Evolutionary conservation across 2,797 vertebrate species (phyloP).

Genomic region (Smutsia gigantea): DNA sequence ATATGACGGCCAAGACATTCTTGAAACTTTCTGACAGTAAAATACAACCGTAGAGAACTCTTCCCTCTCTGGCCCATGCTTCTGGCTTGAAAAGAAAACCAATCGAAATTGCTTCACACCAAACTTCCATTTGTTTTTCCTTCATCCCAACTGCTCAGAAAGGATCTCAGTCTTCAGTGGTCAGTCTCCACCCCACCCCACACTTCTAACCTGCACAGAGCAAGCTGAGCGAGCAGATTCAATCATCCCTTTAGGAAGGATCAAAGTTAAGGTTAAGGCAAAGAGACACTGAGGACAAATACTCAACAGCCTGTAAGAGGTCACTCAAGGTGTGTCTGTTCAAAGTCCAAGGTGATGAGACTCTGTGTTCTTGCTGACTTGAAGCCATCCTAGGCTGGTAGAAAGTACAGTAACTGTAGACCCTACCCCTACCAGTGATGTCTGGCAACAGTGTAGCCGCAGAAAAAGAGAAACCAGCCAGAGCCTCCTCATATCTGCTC

Average conservation of each 20-base stretch:
- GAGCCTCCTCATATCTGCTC: not conserved
- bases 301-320: not conserved
- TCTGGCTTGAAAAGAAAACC: not conserved
- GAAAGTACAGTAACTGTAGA: not conserved
- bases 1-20: not conserved
- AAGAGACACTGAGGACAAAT: not conserved
- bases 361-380: not conserved
- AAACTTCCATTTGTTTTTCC: not conserved
- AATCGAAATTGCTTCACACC: not conserved
- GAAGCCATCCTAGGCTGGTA: not conserved
- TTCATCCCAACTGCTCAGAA: not conserved
- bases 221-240: not conserved
- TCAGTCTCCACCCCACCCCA: not conserved
- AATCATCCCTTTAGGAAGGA: not conserved
- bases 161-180: not conserved
- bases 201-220: not conserved
- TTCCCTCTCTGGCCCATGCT: not conserved
- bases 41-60: not conserved
- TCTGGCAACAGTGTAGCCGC: not conserved
- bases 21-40: not conserved
- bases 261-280: constrained; percentile 12
- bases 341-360: not conserved
- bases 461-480: not conserved
- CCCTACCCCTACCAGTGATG: not conserved
- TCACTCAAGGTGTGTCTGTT: not conserved